A percentile compares a stretch with the other conserved stretches of the same genome.
phyloP scores from a whole-genome alignment of 2,797 vertebrate genomes.

The Dryobates pubescens region DNA sequence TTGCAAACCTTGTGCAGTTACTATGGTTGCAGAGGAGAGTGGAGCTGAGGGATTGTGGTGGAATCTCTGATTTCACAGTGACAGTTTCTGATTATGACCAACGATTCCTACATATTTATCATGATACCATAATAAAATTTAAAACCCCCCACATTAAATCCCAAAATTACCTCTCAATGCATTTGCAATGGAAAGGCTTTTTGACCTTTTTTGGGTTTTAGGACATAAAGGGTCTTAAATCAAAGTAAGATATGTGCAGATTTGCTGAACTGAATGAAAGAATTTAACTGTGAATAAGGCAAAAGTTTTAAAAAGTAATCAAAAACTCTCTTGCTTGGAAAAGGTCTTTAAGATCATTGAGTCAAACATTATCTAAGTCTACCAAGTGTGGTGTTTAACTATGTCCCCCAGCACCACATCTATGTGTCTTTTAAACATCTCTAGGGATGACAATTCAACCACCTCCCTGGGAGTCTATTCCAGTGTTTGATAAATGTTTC shows the following conservation, averaged over 20 bases:
- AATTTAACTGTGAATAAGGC: neutral
- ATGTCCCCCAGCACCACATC: too few species aligned
- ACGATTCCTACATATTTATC: neutral
- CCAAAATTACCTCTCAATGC: neutral
- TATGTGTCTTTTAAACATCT: too few species aligned
- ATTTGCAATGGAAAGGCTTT: neutral
- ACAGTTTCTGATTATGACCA: neutral
- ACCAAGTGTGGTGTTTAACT: too few species aligned
- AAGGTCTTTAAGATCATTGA: too few species aligned
- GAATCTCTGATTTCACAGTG: neutral
- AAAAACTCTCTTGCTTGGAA: too few species aligned
- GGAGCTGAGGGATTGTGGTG: neutral
- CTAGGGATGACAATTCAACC: too few species aligned
- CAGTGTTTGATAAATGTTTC: too few species aligned
- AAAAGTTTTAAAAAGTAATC: neutral
- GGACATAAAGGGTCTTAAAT: neutral
- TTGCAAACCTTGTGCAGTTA: accelerated
- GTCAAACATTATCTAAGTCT: too few species aligned
- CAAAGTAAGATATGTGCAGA: neutral
- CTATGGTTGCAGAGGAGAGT: neutral
- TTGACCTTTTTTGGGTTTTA: neutral
- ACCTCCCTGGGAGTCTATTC: too few species aligned
- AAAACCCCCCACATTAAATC: neutral
- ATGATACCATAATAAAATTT: neutral
- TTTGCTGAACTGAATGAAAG: neutral